These are phyloP conservation scores for Drosophila meridiana DNA, from an alignment of 2,888 invertebrate species.

Conservation along the genomic window DNA sequence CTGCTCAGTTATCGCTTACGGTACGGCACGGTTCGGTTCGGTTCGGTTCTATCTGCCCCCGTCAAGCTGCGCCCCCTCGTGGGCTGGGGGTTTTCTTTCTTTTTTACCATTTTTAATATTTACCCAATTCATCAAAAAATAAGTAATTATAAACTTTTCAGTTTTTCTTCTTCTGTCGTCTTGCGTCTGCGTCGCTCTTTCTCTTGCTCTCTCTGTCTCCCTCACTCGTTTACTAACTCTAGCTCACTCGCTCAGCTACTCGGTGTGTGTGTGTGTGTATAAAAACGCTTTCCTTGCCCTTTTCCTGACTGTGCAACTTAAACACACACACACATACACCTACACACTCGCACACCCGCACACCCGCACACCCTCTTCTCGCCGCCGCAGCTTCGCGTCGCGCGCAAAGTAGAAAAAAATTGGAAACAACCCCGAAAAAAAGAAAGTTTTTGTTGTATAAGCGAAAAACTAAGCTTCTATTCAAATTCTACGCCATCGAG, in stretches of 20 bases:
- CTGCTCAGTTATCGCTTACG: conserved; percentile 47
- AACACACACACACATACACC: conserved; percentile 47
- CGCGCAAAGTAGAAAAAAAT: conserved; percentile 75
- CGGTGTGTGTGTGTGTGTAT: conserved; percentile 50
- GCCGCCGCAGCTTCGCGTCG: conserved; percentile 26
- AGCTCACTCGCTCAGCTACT: conserved; percentile 9
- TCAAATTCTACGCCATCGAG: conserved; percentile 84
- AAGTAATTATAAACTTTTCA: conserved; percentile 84
- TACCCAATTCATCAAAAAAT: conserved; percentile 85
- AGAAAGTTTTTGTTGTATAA: conserved; percentile 81
- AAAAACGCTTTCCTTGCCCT: conserved; percentile 76
- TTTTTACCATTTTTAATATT: conserved; percentile 75
- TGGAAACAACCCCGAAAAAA: conserved; percentile 78
- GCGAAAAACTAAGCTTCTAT: conserved; percentile 85
- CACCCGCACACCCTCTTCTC: conserved; percentile 21
- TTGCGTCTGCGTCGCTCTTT: conserved; percentile 67
- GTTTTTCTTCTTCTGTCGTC: conserved; percentile 72
- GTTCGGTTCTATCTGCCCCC: conserved; percentile 24
- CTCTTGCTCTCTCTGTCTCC: conserved; percentile 1
- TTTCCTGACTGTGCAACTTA: conserved; percentile 66
- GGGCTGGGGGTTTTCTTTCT: conserved; percentile 35
- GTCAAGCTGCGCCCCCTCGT: not conserved
- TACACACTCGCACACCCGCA: conserved; percentile 21
- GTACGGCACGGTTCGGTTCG: conserved; percentile 26
- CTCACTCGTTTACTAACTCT: conserved; percentile 1